Percentiles rank a stretch among this genome's conserved stretches.
Conservation (phyloP, 2,888 invertebrate species). For the Lepidonotus clava region DNA sequence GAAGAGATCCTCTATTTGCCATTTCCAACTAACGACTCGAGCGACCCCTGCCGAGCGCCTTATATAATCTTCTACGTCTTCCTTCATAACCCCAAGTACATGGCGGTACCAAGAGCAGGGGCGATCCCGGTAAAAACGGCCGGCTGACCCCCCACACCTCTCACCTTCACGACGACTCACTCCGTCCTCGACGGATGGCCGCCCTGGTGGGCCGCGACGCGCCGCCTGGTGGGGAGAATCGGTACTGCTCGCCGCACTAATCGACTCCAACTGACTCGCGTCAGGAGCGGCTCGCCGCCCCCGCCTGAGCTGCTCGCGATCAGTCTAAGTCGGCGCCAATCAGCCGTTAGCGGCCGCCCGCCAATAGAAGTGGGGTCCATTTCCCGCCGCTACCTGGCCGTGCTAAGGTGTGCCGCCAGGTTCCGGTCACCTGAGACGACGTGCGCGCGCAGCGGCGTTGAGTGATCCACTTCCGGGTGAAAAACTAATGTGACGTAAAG, state of each 20-base stretch:
- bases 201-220: background rate
- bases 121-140: too few species aligned
- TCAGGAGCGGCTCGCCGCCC: background rate
- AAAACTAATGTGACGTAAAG: too few species aligned
- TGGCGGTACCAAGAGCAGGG: too few species aligned
- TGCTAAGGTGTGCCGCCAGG: conserved; percentile 14
- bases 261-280: conserved; percentile 19
- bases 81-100: too few species aligned
- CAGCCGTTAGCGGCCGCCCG: background rate
- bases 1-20: too few species aligned
- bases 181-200: background rate
- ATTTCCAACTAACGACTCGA: too few species aligned
- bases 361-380: background rate
- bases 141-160: too few species aligned
- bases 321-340: conserved; percentile 22
- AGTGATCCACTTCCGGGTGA: background rate
- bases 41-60: too few species aligned
- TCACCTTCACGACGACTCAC: background rate
- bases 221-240: conserved; percentile 7
- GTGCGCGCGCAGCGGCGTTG: background rate
- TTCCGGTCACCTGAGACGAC: background rate
- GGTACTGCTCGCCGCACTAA: conserved; percentile 3
- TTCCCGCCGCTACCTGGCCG: conserved; percentile 24
- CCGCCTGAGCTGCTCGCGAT: background rate
- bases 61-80: too few species aligned